Evolutionary conservation across 64 coral and sea anemone species (phyloP).

Genomic region (Pachyseris speciosa): DNA sequence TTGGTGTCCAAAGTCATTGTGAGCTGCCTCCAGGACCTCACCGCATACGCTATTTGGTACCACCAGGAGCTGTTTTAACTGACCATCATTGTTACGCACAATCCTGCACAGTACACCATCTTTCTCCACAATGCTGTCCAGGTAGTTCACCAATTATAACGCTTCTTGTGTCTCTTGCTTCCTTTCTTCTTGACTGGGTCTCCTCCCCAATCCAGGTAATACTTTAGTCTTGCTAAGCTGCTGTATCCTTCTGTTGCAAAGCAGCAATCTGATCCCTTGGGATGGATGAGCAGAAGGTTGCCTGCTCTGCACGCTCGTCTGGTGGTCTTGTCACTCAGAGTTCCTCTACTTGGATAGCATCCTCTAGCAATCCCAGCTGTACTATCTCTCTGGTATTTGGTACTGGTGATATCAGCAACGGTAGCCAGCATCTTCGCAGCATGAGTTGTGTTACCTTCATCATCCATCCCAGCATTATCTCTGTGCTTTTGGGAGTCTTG

Average conservation of each 20-base stretch:
- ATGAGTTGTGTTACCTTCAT: background rate
- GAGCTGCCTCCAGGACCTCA: no score
- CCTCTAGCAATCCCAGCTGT: constrained; percentile 22
- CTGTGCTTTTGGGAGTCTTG: background rate
- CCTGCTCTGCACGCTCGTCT: background rate
- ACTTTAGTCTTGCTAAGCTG: background rate
- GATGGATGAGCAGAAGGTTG: constrained; percentile 32
- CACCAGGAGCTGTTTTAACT: background rate
- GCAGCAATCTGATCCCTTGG: constrained; percentile 22
- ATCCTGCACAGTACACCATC: background rate
- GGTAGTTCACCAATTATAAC: no score
- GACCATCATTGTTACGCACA: background rate
- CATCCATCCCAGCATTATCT: background rate
- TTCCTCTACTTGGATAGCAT: background rate
- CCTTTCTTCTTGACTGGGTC: no score
- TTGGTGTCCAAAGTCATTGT: no score
- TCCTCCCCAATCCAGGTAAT: constrained; percentile 46
- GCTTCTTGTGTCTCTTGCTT: no score
- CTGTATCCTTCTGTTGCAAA: constrained; percentile 7
- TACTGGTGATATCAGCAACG: background rate
- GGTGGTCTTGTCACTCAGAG: background rate
- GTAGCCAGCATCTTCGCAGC: background rate
- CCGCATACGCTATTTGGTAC: background rate
- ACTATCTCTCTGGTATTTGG: background rate
- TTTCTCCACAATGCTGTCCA: no score